Conservation (phyloP, 2,888 invertebrate species). For the Gnatocerus cornutus region DNA sequence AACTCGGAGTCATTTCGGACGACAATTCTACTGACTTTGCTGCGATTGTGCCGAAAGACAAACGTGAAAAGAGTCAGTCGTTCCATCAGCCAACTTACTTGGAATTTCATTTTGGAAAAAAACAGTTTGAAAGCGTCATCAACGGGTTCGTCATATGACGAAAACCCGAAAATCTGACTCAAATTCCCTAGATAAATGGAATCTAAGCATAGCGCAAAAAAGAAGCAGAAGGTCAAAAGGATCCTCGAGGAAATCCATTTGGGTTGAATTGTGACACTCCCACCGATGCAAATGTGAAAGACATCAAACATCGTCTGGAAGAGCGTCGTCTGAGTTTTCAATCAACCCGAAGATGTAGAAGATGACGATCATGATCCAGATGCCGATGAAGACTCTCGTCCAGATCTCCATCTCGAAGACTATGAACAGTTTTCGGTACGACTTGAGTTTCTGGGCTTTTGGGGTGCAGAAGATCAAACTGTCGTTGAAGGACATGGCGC, state of each 20-base stretch:
- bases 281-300: slow-evolving; percentile 44
- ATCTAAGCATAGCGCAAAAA: slow-evolving; percentile 52
- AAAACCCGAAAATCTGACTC: slow-evolving; percentile 53
- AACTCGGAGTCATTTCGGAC: not conserved
- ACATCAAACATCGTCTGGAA: slow-evolving; percentile 37
- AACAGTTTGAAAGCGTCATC: slow-evolving; percentile 7
- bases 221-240: slow-evolving; percentile 49
- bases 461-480: slow-evolving; percentile 37
- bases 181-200: slow-evolving; percentile 55
- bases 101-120: not conserved
- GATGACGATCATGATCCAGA: slow-evolving; percentile 17
- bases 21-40: not conserved
- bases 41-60: not conserved
- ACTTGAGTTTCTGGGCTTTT: slow-evolving; percentile 47
- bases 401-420: slow-evolving; percentile 50
- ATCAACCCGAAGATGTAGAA: slow-evolving; percentile 25
- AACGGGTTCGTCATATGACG: slow-evolving; percentile 44
- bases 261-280: slow-evolving; percentile 21
- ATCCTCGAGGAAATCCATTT: slow-evolving; percentile 43
- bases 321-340: slow-evolving; percentile 21
- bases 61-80: not conserved
- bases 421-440: slow-evolving; percentile 50
- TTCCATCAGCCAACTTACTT: slow-evolving; percentile 10
- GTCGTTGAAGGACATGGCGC: slow-evolving; percentile 53
- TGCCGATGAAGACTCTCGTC: slow-evolving; percentile 31